These are phyloP conservation scores for Leptinotarsa juncta DNA, from an alignment of 2,888 invertebrate species.

Conservation along the genomic window DNA sequence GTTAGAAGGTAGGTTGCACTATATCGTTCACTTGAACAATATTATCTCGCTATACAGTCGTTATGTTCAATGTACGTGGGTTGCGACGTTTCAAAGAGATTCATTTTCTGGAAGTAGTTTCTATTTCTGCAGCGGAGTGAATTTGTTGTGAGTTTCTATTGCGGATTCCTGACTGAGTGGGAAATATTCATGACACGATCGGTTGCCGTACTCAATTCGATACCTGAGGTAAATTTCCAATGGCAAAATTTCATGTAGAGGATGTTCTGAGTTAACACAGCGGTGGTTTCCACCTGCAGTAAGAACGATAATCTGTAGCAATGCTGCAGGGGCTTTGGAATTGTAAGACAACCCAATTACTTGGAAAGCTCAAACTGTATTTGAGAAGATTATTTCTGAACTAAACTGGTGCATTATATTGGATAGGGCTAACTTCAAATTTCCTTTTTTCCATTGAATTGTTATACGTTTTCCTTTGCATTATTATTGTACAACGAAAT, in stretches of 20 bases:
- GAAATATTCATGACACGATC: constrained; percentile 14
- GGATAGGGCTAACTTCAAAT: no score
- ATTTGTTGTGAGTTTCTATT: constrained; percentile 6
- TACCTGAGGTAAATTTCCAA: constrained; percentile 18
- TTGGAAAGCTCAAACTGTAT: background rate
- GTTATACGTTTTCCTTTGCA: no score
- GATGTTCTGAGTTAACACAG: background rate
- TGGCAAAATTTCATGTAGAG: background rate
- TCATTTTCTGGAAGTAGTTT: constrained; percentile 16
- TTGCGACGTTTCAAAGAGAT: background rate
- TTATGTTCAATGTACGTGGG: constrained; percentile 1
- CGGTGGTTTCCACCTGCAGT: background rate
- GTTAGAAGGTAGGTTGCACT: no score
- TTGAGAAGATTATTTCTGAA: background rate
- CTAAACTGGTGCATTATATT: no score
- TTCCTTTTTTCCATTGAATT: no score
- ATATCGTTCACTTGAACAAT: no score
- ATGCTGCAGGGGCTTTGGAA: background rate
- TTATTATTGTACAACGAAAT: no score
- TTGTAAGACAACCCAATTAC: background rate
- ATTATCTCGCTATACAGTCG: background rate
- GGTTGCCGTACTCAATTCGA: constrained; percentile 3
- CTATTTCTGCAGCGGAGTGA: constrained; percentile 9
- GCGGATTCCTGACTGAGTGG: background rate
- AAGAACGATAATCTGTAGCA: background rate